Evolutionary conservation across 2,797 vertebrate genomes (phyloP).

Genomic region (Xyrichtys novacula): DNA sequence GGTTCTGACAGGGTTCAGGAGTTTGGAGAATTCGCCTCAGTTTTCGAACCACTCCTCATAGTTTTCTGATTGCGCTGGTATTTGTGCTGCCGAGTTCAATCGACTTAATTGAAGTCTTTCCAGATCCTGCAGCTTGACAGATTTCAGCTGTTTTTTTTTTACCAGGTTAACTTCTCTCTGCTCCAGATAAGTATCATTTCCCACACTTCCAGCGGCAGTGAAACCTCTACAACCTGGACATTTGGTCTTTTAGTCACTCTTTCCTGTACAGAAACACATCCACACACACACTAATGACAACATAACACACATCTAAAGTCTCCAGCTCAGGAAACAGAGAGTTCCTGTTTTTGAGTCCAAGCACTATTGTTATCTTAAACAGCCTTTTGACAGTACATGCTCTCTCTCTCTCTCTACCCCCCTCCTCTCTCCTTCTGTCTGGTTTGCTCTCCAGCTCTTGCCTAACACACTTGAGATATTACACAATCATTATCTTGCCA

Average conservation of each 20-base stretch:
- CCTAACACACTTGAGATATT: constrained; percentile 51
- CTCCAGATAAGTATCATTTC: constrained; percentile 9
- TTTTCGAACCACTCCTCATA: background rate
- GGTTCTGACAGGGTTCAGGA: constrained; percentile 5
- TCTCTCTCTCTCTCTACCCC: constrained; percentile 24
- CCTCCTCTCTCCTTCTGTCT: constrained; percentile 29
- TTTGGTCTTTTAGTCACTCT: constrained; percentile 53
- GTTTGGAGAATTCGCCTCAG: constrained; percentile 1
- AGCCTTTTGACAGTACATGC: constrained; percentile 28
- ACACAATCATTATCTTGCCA: constrained; percentile 54
- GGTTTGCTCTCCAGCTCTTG: constrained; percentile 33
- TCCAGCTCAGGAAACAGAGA: constrained; percentile 85
- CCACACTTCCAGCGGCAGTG: background rate
- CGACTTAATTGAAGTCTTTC: background rate
- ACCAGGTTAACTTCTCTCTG: background rate
- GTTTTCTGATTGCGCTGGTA: constrained; percentile 15
- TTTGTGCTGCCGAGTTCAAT: constrained; percentile 17
- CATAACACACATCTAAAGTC: constrained; percentile 52
- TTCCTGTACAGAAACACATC: constrained; percentile 57
- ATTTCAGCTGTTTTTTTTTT: constrained; percentile 1
- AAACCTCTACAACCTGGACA: constrained; percentile 33
- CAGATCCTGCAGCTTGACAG: background rate
- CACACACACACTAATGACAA: constrained; percentile 60
- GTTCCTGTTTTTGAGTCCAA: constrained; percentile 84
- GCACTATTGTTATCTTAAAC: constrained; percentile 79